Base-by-base conservation (phyloP, 2,113 vertebrate species). In the Gadus chalcogrammus region DNA sequence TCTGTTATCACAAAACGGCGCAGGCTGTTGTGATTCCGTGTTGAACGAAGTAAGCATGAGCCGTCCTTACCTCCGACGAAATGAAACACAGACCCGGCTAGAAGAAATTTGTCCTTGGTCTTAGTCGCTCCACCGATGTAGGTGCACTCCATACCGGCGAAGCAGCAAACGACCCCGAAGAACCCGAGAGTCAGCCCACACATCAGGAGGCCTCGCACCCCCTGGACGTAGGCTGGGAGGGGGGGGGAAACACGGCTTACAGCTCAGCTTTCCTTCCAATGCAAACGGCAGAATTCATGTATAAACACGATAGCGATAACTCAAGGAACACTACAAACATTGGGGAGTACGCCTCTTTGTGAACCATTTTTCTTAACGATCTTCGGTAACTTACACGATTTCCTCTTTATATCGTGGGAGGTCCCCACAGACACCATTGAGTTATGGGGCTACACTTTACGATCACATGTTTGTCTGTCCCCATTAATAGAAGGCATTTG, bases 131-230 rank as follows among this genome's bases (percentile, higher is more conserved):
- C 87, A 0, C 92, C 92, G 0, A 93, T 89, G 27, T 88, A 92
- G 1, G 92, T 93, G 75, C 92, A 93, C 31, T 93, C 90, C 91
- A 93, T 93, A 27, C 92, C 92, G 17, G 90, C 2, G 22, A 93
- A 92, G 74, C 87, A 89, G 7, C 91, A 78, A 1, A 90, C 61
- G 2, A 82, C 81, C 0, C 60, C 91, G 12, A 92, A 80, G 15
- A 92, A 82, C 0, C 89, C 91, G 15, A 90, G 48, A 22, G 59
- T 79, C 56, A 92, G 60, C 0, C 86, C 90, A 8, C 82, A 81
- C 72, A 93, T 83, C 3, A 93, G 70, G 70, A 93, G 55, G 11
- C 89, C 91, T 56, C 89, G 82, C 16, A 91, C 91, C 0, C 74
- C 88, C 72, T 92, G 91, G 24, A 93, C 61, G 2, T 78, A 89